phyloP scores from a whole-genome alignment of 2,888 invertebrate genomes.

The Metalampra italica region DNA sequence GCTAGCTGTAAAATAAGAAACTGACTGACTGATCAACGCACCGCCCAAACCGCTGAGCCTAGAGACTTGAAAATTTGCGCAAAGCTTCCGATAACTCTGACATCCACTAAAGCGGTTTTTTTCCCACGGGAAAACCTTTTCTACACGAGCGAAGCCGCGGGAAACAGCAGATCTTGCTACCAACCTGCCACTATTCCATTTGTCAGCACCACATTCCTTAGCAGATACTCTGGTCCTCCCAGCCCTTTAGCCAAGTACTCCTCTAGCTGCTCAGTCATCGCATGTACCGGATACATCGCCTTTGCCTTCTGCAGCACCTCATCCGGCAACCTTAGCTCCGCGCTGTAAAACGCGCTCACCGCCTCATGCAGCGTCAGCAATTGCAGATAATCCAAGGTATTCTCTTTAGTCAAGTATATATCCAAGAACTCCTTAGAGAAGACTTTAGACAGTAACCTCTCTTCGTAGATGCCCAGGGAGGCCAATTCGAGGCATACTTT shows the following conservation, averaged over 20 bases:
- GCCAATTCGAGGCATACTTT: slow-evolving; percentile 77
- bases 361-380: slow-evolving; percentile 78
- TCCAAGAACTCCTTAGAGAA: slow-evolving; percentile 72
- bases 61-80: too few species aligned
- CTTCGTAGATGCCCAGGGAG: slow-evolving; percentile 78
- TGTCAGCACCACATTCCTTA: slow-evolving; percentile 72
- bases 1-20: too few species aligned
- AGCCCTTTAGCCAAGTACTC: slow-evolving; percentile 71
- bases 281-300: slow-evolving; percentile 41
- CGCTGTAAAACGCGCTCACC: slow-evolving; percentile 62
- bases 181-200: slow-evolving; percentile 77
- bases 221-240: slow-evolving; percentile 77
- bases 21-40: too few species aligned
- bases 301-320: slow-evolving; percentile 52
- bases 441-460: slow-evolving; percentile 67
- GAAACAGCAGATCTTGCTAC: too few species aligned
- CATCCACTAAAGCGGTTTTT: too few species aligned
- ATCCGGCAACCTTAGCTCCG: slow-evolving; percentile 51
- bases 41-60: too few species aligned
- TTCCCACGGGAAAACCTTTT: too few species aligned
- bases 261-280: slow-evolving; percentile 59
- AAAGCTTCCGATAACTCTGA: too few species aligned
- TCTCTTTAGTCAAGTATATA: slow-evolving; percentile 45
- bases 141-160: too few species aligned
- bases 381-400: slow-evolving; percentile 63